Base-by-base conservation (phyloP, 2,113 vertebrate species). In the Rhinopomastus cyanomelas region DNA sequence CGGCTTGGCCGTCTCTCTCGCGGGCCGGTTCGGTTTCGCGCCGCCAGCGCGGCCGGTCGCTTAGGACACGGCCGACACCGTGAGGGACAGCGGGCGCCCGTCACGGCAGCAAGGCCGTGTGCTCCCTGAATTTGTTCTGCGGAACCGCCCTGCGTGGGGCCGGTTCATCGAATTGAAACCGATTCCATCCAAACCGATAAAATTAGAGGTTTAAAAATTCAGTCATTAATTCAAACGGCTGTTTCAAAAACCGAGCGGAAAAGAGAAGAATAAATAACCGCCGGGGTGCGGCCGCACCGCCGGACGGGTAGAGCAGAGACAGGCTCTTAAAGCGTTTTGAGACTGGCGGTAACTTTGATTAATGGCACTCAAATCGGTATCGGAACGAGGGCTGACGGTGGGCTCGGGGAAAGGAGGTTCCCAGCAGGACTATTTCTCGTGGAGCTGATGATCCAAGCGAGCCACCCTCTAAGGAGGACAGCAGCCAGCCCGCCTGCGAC, bases 321-420 rank as follows among this genome's bases (percentile, higher is more conserved):
- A 95, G 88, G 95, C 73, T 96, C 95, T 97, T 97, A 97, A 97
- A 97, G 97, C 96, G 95, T 96, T 96, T 93, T 96, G 80, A 94
- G 81, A 93, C 27, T 94, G 95, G 92, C 95, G 93, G 93, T 23
- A 85, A 91, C 95, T 97, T 90, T 94, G 87, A 97, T 96, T 96
- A 97, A 96, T n/a, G n/a, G n/a, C n/a, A n/a, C n/a, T n/a, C n/a
- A n/a, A n/a, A n/a, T n/a, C n/a, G n/a, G n/a, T n/a, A n/a, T n/a
- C n/a, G n/a, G n/a, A n/a, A n/a, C n/a, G n/a, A n/a, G n/a, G n/a
- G n/a, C n/a, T n/a, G n/a, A n/a, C n/a, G n/a, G n/a, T n/a, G n/a
- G n/a, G n/a, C n/a, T n/a, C n/a, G n/a, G n/a, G n/a, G n/a, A n/a
- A n/a, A n/a, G n/a, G n/a, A n/a, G n/a, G n/a, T n/a, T n/a, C n/a